Base-by-base conservation (phyloP, 2,888 invertebrate genomes). In the Trichopria drosophilae region DNA sequence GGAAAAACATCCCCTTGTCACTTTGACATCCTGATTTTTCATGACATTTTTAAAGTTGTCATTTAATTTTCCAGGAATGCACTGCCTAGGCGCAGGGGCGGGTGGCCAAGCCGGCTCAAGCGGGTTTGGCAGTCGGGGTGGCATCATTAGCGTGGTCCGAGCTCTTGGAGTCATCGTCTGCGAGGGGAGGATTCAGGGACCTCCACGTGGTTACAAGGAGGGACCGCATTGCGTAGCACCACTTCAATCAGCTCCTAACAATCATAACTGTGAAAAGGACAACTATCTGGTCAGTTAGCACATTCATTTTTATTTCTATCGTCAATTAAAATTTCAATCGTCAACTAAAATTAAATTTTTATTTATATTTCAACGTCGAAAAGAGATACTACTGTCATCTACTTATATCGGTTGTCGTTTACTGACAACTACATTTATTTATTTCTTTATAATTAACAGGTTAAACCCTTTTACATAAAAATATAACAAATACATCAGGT, bases 141-240 rank as follows among this genome's bases (percentile, higher is more conserved):
- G 66, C 63, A 64, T 68, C 53, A 62, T 74, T 51, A 70, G 67
- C 53, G 69, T 75, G 57, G 69, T 74, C 64, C 73, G 72, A 70
- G 74, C 75, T 60, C 70, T 75, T 58, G 74, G 75, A 66, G 73
- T 75, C 64, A 68, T 75, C 53, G 75, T 75, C 5, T 72, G 72
- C 64, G 75, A 75, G 59, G 75, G 75, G 53, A 69, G 75, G 54
- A 71, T 75, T 42, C 74, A 74, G 67, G 77, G 71, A 50, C 78
- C 66, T 60, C 73, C 67, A 58, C 73, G 83, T 61, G 85, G 85
- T 26, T 84, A 85, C 72, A 80, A 80, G 61, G 85, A 86, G 75
- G 86, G 87, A 26, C 86, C 85, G 20, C 87, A 87, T 69, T 85
- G 85, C 67, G 78, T 77, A 57, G 66, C 72, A 15, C 68, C 76